Percentiles rank a stretch among this genome's conserved stretches.
These are phyloP conservation scores for Cyclina sinensis DNA, from an alignment of 1,140 invertebrate species.

Conservation along the genomic window DNA sequence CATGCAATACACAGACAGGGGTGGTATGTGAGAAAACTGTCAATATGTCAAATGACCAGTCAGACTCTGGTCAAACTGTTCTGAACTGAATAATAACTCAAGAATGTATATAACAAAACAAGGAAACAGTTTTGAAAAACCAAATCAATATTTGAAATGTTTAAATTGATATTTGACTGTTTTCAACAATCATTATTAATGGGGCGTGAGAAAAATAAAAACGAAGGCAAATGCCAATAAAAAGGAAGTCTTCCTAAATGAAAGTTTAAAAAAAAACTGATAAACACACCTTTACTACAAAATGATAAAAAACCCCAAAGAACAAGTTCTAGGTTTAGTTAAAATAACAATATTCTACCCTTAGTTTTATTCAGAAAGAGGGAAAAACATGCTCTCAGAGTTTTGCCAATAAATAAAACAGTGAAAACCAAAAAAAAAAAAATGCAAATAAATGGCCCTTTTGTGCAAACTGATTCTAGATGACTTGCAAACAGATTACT, in stretches of 20 bases:
- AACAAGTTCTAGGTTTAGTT: too few species aligned
- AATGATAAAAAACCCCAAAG: too few species aligned
- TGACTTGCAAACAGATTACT: background rate
- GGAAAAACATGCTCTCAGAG: too few species aligned
- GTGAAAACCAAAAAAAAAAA: too few species aligned
- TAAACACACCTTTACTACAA: too few species aligned
- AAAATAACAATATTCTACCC: too few species aligned
- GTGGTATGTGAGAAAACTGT: conserved; percentile 22
- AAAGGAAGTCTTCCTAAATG: too few species aligned
- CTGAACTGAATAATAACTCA: background rate
- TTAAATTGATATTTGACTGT: conserved; percentile 6
- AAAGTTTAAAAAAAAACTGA: too few species aligned
- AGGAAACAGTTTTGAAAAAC: conserved; percentile 18
- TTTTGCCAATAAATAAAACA: too few species aligned
- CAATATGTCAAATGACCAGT: conserved; percentile 10
- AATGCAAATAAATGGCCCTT: background rate
- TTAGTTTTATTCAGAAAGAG: too few species aligned
- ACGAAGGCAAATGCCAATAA: too few species aligned
- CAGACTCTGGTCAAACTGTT: background rate
- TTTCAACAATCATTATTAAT: background rate
- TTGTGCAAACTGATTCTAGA: background rate
- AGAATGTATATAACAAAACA: background rate
- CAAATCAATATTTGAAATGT: background rate
- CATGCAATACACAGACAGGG: background rate
- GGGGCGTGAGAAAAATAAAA: background rate